A percentile compares a stretch with the other conserved stretches of the same genome.
phyloP scores from a whole-genome alignment of 2,888 invertebrate species.

The Branchipolynoe longqiensis region DNA sequence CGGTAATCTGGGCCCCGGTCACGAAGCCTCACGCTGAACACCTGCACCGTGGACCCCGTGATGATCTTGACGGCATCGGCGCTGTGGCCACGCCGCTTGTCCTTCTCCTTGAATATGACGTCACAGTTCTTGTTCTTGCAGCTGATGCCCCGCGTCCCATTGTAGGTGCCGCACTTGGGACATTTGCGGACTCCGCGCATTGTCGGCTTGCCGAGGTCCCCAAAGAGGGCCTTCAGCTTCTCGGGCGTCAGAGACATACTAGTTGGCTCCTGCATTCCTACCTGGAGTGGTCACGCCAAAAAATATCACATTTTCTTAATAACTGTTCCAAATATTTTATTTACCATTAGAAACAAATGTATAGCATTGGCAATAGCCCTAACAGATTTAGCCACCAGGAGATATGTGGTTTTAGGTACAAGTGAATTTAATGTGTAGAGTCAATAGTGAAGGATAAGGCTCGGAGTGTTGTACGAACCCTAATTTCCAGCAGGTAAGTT shows the following conservation, averaged over 20 bases:
- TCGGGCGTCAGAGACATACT: slow-evolving; percentile 66
- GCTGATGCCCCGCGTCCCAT: slow-evolving; percentile 88
- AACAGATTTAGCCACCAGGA: too few species aligned
- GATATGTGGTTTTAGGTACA: too few species aligned
- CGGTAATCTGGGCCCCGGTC: slow-evolving; percentile 88
- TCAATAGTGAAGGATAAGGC: too few species aligned
- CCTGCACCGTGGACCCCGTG: slow-evolving; percentile 84
- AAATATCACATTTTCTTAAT: too few species aligned
- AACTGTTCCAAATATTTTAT: too few species aligned
- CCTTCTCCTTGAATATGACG: slow-evolving; percentile 85
- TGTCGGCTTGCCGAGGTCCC: slow-evolving; percentile 86
- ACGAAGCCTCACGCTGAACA: slow-evolving; percentile 87
- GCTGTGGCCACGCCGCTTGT: slow-evolving; percentile 83
- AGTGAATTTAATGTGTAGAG: too few species aligned
- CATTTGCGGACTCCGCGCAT: slow-evolving; percentile 88
- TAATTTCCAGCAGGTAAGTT: too few species aligned
- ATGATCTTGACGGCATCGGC: slow-evolving; percentile 87
- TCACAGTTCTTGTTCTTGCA: slow-evolving; percentile 89
- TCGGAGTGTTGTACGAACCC: too few species aligned
- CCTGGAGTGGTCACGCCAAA: too few species aligned
- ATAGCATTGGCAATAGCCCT: too few species aligned
- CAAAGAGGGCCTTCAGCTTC: slow-evolving; percentile 81
- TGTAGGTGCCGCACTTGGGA: slow-evolving; percentile 88
- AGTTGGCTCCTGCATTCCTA: slow-evolving; percentile 21
- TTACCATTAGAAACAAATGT: too few species aligned